Conservation (phyloP, 2,797 vertebrate species). For the Monodelphis domestica region DNA sequence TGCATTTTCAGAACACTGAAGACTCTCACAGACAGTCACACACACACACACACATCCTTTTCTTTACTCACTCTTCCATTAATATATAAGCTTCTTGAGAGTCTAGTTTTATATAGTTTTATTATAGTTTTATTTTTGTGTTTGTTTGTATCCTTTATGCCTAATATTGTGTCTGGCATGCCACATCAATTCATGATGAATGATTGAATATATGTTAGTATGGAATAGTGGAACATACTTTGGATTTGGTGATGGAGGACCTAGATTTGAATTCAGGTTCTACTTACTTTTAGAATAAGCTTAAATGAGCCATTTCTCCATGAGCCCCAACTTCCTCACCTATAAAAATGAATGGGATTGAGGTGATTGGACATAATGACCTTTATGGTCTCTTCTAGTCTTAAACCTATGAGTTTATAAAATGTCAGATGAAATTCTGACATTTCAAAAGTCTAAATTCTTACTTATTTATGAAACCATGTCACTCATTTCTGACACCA, state of each 20-base stretch:
- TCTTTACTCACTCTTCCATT: background rate
- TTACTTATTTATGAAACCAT: background rate
- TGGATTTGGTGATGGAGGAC: background rate
- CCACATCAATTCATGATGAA: background rate
- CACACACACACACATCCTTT: too few relatives aligned
- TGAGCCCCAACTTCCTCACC: too few relatives aligned
- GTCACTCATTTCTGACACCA: background rate
- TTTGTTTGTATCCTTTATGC: background rate
- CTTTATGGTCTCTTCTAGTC: background rate
- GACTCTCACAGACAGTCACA: background rate
- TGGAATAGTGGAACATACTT: too few relatives aligned
- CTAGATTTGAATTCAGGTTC: background rate
- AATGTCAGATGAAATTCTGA: background rate
- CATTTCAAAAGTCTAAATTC: background rate
- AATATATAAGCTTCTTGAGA: background rate
- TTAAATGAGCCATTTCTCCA: background rate
- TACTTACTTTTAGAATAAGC: background rate
- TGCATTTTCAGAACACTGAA: background rate
- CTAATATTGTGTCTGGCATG: background rate
- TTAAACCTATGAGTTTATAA: background rate
- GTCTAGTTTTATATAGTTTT: background rate
- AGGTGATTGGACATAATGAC: background rate
- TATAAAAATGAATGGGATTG: background rate
- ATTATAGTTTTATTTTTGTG: background rate
- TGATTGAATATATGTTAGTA: background rate